Evolutionary conservation across 2,797 vertebrate genomes (phyloP), one percentile per base, ranked within the genome.

Genomic region (Acanthis flammea): DNA sequence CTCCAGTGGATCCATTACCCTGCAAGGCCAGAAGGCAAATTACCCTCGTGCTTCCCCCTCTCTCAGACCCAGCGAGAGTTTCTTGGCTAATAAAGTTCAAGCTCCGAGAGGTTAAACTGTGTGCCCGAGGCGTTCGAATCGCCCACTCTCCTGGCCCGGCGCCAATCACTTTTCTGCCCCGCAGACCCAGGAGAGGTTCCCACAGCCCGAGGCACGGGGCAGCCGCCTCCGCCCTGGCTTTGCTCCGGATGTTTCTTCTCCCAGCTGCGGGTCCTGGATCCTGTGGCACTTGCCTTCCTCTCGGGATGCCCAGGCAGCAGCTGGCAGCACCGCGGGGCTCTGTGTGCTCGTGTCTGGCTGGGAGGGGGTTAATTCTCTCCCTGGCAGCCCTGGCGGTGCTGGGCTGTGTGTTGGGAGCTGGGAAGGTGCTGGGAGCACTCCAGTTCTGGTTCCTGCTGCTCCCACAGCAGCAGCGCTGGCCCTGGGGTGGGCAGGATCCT

Each of bases 41-140:
- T 71, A 50, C 89, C 89, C 89, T 87, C 42, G 25, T 88, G 96
- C 87, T 91, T 91, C 77, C 23, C 87, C 67, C 75, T 68, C 62
- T 35, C 74, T 58, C 47, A 84, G 42, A 66, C 55, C 37, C 94
- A 61, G 77, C 67, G 12, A 74, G 53, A 48, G 74, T 60, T 92
- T 22, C 90, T 83, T 62, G 83, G 92, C 94, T 95, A 96, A 95
- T 96, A 96, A 96, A 96, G 53, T 47, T 90, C 74, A 68, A 84
- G 67, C 66, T 85, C 60, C 50, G 19, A 30, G 85, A 89, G 57
- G 91, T 92, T 91, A 74, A 90, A 83, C 65, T 65, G 28, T 53
- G 78, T 41, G 78, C 92, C 91, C 2, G 7, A 74, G 78, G 91
- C 35, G 4, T 83, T 61, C 47, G 61, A 50, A 21, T 86, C 42